phyloP scores from a whole-genome alignment of 2,113 vertebrate species.

The Plecturocebus donacophilus region DNA sequence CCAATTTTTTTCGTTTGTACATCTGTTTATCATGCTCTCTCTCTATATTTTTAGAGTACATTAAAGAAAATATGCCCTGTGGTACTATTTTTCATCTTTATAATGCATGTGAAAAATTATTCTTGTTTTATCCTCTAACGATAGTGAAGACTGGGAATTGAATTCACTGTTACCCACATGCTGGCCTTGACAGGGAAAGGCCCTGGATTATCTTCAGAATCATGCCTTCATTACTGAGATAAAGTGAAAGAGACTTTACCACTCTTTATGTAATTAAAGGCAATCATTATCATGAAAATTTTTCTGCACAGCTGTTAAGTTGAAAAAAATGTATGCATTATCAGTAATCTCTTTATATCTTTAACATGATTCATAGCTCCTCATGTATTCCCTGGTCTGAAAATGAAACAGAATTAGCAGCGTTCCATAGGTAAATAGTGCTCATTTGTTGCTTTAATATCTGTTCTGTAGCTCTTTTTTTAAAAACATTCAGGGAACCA shows the following conservation, averaged over 20 bases:
- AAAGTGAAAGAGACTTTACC: slow-evolving; percentile 77
- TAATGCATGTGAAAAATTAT: slow-evolving; percentile 56
- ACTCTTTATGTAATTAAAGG: slow-evolving; percentile 84
- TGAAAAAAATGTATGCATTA: slow-evolving; percentile 75
- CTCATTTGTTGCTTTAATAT: neutral
- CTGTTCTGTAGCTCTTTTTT: neutral
- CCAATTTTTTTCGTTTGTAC: slow-evolving; percentile 34
- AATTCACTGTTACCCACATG: slow-evolving; percentile 72
- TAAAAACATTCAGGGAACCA: neutral
- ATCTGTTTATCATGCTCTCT: neutral
- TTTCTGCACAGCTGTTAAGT: slow-evolving; percentile 77
- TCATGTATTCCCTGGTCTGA: slow-evolving; percentile 48
- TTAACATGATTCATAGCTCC: slow-evolving; percentile 77
- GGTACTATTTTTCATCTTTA: slow-evolving; percentile 64
- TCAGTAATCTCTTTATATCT: slow-evolving; percentile 82
- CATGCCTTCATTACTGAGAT: slow-evolving; percentile 81
- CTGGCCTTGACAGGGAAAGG: slow-evolving; percentile 68
- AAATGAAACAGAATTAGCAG: slow-evolving; percentile 56
- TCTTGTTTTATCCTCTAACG: slow-evolving; percentile 68
- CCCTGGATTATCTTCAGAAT: slow-evolving; percentile 82
- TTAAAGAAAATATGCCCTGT: slow-evolving; percentile 40
- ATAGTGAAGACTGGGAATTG: slow-evolving; percentile 67
- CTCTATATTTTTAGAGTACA: neutral
- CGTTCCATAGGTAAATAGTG: neutral
- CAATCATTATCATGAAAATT: slow-evolving; percentile 80